Base-by-base conservation (phyloP, 1,140 invertebrate species). In the Bathynomus jamesi region DNA sequence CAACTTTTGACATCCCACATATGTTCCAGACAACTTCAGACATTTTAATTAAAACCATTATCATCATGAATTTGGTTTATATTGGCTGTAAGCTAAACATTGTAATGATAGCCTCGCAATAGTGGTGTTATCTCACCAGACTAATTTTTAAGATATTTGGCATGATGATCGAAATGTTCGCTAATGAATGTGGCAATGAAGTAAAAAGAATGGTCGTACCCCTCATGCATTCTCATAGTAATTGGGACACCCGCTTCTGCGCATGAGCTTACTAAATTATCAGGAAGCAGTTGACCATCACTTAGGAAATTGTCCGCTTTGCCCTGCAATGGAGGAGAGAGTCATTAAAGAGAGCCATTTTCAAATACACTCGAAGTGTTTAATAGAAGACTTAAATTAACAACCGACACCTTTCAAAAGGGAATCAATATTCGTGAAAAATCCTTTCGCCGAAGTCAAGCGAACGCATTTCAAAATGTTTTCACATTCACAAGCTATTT, bases 201-300 rank as follows among this genome's bases (percentile, higher is more conserved):
- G 80, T 89, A 99, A 79, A 98, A 99, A 65, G 92, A 91, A 82
- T 99, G 97, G 83, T 99, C 95, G 82, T 98, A 99, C 17, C 89
- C 92, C 70, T 94, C 90, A 21, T 93, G 88, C 80, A 90, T 86
- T 77, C 93, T 88, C 17, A 93, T 85, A 66, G 89, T 87, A 0
- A 92, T 83, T 29, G 89, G 87, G 1, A 95, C 83, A 68, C 88
- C 87, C 46, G 86, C 86, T 73, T 89, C 86, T 71, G 88, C 85
- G 78, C 89, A 90, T 10, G 89, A 89, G 28, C 86, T 85, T 27
- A 93, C 83, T 53, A 99, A 86, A 79, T 93, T 94, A 72, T 97
- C 90, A 0, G 95, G 94, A 31, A 92, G 81, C 2, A 99, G 84
- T 82, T 98, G 91, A 30, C 85, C 87, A 29, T 89, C 83, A 61